These are phyloP conservation scores for Eolophus roseicapilla DNA, from an alignment of 2,113 vertebrate genomes.

Conservation along the genomic window DNA sequence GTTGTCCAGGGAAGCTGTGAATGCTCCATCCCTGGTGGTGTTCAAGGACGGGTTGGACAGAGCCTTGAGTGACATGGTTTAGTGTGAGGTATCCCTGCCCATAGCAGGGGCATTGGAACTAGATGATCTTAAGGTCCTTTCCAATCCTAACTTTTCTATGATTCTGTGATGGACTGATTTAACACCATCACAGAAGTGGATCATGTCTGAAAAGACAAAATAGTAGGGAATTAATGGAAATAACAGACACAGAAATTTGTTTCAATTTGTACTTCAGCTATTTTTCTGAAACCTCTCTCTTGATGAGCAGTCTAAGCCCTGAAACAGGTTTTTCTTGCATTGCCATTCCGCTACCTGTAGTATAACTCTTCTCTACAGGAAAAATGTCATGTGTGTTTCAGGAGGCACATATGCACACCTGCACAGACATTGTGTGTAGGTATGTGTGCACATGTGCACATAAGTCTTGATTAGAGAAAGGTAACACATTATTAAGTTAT, in stretches of 20 bases:
- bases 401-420: background rate
- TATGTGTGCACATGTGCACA: fast-evolving
- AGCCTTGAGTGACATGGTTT: no score
- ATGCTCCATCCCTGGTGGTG: no score
- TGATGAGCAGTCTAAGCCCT: background rate
- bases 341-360: background rate
- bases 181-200: background rate
- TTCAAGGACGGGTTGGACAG: no score
- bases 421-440: background rate
- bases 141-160: background rate
- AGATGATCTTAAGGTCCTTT: background rate
- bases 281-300: background rate
- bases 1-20: no score
- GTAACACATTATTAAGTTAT: background rate
- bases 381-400: background rate
- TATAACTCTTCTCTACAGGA: background rate
- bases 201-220: background rate
- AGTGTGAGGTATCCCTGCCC: no score
- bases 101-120: background rate
- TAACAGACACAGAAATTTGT: background rate
- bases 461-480: background rate
- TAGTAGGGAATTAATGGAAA: background rate
- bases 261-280: background rate
- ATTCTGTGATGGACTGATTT: background rate
- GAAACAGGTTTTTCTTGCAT: background rate